Conservation (phyloP, 2,888 invertebrate genomes). For the Diogma glabrata region DNA sequence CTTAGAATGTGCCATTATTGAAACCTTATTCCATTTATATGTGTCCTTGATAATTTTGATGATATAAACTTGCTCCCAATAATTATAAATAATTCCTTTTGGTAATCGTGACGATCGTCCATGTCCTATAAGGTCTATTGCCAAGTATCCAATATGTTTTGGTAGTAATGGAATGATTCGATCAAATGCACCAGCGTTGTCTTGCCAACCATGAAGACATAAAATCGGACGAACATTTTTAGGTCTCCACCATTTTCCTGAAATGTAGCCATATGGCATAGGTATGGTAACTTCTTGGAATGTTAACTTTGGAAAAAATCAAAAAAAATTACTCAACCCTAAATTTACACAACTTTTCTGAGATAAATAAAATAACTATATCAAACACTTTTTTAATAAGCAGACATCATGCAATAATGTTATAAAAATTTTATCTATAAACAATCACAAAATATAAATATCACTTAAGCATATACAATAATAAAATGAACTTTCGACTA, state of each 20-base stretch:
- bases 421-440: too few species aligned
- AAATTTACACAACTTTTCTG: too few species aligned
- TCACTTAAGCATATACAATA: too few species aligned
- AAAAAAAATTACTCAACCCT: too few species aligned
- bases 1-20: conserved; percentile 58
- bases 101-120: conserved; percentile 58
- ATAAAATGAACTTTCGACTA: too few species aligned
- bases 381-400: too few species aligned
- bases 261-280: conserved; percentile 55
- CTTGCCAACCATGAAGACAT: conserved; percentile 67
- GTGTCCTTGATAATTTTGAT: conserved; percentile 48
- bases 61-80: conserved; percentile 35
- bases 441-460: too few species aligned
- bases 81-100: conserved; percentile 40
- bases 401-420: too few species aligned
- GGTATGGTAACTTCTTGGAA: conserved; percentile 55
- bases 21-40: conserved; percentile 57
- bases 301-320: too few species aligned
- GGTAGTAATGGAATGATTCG: conserved; percentile 49
- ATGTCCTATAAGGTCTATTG: conserved; percentile 60
- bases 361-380: too few species aligned
- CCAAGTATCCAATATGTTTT: conserved; percentile 41
- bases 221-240: conserved; percentile 49
- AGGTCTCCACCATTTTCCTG: conserved; percentile 60
- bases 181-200: conserved; percentile 66